A percentile compares a stretch with the other conserved stretches of the same genome.
phyloP scores from a whole-genome alignment of 2,888 invertebrate genomes.

The Cantharis nigra region DNA sequence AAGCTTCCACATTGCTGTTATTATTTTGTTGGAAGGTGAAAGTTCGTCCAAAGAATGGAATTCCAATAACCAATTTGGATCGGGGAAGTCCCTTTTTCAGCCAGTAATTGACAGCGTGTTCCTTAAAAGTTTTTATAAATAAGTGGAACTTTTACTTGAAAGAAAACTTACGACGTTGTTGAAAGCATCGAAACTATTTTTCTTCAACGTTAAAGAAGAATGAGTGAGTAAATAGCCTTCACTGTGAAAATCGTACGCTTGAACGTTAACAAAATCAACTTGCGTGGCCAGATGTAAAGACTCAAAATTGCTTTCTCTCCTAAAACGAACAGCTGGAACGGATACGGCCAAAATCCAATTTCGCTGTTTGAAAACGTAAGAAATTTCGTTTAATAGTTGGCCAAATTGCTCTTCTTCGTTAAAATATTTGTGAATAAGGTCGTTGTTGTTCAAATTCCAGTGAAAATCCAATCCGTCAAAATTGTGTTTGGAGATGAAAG shows the following conservation, averaged over 20 bases:
- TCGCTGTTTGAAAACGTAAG: slow-evolving; percentile 61
- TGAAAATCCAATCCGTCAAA: slow-evolving; percentile 85
- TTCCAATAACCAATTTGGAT: slow-evolving; percentile 71
- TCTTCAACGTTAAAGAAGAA: slow-evolving; percentile 60
- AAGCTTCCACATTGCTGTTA: slow-evolving; percentile 61
- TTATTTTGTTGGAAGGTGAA: slow-evolving; percentile 67
- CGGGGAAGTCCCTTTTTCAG: slow-evolving; percentile 66
- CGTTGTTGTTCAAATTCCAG: slow-evolving; percentile 73
- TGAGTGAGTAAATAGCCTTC: slow-evolving; percentile 55
- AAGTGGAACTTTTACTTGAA: not conserved
- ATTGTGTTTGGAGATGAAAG: slow-evolving; percentile 67
- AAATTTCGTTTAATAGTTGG: slow-evolving; percentile 62
- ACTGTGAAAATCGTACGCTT: slow-evolving; percentile 67
- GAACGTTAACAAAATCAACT: slow-evolving; percentile 70
- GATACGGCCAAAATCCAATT: slow-evolving; percentile 64
- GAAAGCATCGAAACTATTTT: slow-evolving; percentile 58
- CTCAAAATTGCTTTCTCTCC: slow-evolving; percentile 70
- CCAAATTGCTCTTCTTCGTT: slow-evolving; percentile 56
- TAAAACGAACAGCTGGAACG: slow-evolving; percentile 63
- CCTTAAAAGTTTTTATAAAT: slow-evolving; percentile 50
- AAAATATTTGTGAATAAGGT: slow-evolving; percentile 53
- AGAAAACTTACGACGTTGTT: slow-evolving; percentile 57
- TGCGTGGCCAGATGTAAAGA: slow-evolving; percentile 63
- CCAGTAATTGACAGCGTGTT: slow-evolving; percentile 72
- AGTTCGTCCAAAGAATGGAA: slow-evolving; percentile 74